Conservation (phyloP, 1,140 invertebrate species). For the Saccostrea cuccullata region DNA sequence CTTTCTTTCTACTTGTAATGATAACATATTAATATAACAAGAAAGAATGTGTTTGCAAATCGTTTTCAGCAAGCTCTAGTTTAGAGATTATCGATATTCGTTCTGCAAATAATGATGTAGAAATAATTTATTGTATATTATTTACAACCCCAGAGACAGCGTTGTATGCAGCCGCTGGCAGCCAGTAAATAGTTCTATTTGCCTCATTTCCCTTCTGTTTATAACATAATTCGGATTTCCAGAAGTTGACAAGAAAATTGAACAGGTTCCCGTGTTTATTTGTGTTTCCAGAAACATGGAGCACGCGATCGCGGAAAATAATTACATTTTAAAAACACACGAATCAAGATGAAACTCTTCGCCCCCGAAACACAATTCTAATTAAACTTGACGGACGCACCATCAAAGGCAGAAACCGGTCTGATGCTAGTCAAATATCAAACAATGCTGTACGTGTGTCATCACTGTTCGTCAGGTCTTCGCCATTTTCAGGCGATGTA, state of each 20-base stretch:
- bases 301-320: conserved; percentile 36
- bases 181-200: conserved; percentile 3
- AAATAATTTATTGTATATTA: conserved; percentile 27
- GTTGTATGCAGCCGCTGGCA: neutral
- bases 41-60: neutral
- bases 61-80: neutral
- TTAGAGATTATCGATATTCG: neutral
- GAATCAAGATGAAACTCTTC: conserved; percentile 27
- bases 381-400: conserved; percentile 28
- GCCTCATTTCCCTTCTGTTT: conserved; percentile 26
- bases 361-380: conserved; percentile 31
- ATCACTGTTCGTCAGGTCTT: conserved; percentile 5
- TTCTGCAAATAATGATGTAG: neutral
- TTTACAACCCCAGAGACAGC: neutral
- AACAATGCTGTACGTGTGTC: neutral
- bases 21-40: neutral
- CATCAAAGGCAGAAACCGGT: conserved; percentile 12
- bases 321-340: conserved; percentile 38
- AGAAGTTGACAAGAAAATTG: conserved; percentile 37
- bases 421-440: conserved; percentile 28
- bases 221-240: conserved; percentile 27
- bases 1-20: too few species aligned
- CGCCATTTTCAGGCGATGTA: conserved; percentile 12
- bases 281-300: conserved; percentile 29
- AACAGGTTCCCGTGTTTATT: conserved; percentile 35